Evolutionary conservation across 2,113 vertebrate genomes (phyloP), one percentile per base, ranked within the genome.

Genomic region (Stegastes partitus): DNA sequence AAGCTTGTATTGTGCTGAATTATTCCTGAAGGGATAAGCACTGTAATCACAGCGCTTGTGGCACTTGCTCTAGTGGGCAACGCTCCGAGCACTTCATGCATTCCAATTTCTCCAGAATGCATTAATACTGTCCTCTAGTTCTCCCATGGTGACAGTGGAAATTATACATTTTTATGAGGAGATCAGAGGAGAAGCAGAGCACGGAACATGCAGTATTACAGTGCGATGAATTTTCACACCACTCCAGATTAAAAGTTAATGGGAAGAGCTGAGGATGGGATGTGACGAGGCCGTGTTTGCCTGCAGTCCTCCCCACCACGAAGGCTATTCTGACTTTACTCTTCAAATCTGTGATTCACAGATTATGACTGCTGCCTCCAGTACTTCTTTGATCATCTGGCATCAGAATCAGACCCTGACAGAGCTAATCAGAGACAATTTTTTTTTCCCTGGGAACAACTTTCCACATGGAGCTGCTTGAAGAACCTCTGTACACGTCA

Each of bases 171-270:
- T 86, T 82, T 57, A 85, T 74, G 83, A 84, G 81, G n/a, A 59
- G 81, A 87, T 91, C 82, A 82, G 75, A 89, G 84, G 56, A 81
- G 70, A 77, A 57, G 83, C 82, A 50, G 54, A 63, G 25, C 34
- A 31, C 15, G 5, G 79, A 77, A 83, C 72, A 63, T 28, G 62
- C 79, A 11, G 56, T 23, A 74, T 87, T 77, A 82, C 55, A 49
- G 59, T 3, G 47, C 10, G 42, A 68, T 71, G 74, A 80, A 56
- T 86, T 65, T 69, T 62, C 77, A 72, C 64, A 77, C 68, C 70
- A 5, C 64, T 82, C 64, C 65, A 77, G 77, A 85, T 87, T 79
- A 89, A 87, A 83, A 87, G 54, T 78, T 89, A 86, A 91, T 83
- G 72, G 64, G 34, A 68, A 61, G 51, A 72, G 67, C 78, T 67